Evolutionary conservation across 2,113 vertebrate genomes (phyloP), one percentile per base, ranked within the genome.

Genomic region (Tragelaphus scriptus): DNA sequence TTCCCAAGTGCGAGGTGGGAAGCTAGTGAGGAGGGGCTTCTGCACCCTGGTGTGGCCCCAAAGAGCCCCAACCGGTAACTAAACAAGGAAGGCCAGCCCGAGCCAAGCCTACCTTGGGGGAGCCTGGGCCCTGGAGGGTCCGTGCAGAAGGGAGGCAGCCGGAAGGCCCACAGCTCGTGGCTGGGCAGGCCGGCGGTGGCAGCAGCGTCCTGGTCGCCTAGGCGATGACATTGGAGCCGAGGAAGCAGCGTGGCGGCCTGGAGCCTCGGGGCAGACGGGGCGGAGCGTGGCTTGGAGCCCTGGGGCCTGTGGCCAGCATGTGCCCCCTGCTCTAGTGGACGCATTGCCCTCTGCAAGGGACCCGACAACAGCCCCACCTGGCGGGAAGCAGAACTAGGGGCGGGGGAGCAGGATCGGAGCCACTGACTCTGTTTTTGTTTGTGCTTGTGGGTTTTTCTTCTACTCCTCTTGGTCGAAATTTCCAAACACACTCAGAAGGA

Each of bases 131-230:
- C 98, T 32, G 94, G 94, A 98, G 95, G 91, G 98, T 98, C 98
- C 61, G 97, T 98, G 97, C 93, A 93, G 96, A 40, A 4, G 7
- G 81, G 44, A 85, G 28, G 87, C 68, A 53, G 92, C 94, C 5
- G 12, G 36, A 89, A 95, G 91, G 97, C 94, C 94, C 28, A 14
- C 12, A 1, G 88, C 86, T 96, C 3, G 15, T 32, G 91, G 91
- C 95, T 96, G 17, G 0, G 17, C 80, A n/a, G 86, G 84, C 96
- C 0, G 40, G 95, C 1, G 14, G 97, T 44, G 97, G 96, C 53
- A 1, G 94, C 95, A 99, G 99, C 99, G 99, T 99, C 99, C 97
- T 71, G 13, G 99, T 99, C 97, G 96, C 99, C 99, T 98, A 98
- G 99, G 99, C 96, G 98, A 99, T 99, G 98, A 98, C 98, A 99